Evolutionary conservation across 2,113 vertebrate species (phyloP).

Genomic region (Gymnogyps californianus): DNA sequence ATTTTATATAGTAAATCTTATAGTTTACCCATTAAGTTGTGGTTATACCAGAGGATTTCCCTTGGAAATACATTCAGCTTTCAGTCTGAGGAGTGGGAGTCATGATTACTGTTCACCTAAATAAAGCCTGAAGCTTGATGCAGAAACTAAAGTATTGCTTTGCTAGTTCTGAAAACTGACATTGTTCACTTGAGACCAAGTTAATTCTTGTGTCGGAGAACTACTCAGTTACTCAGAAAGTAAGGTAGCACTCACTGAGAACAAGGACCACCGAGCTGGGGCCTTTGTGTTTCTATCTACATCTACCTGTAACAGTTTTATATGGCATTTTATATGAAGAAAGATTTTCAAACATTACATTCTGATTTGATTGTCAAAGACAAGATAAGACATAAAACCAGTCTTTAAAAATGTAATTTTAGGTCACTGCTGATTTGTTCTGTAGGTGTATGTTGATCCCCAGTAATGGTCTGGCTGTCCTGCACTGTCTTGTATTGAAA

Average conservation of each 20-base stretch:
- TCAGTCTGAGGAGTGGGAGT: not conserved
- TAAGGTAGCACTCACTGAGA: not conserved
- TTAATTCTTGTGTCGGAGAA: not conserved
- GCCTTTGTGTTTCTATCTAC: not conserved
- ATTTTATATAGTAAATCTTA: not conserved
- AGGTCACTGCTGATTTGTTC: not conserved
- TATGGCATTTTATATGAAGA: not conserved
- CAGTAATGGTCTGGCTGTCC: not conserved
- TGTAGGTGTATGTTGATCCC: not conserved
- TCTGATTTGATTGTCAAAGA: not conserved
- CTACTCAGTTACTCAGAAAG: not conserved
- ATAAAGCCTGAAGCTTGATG: not conserved
- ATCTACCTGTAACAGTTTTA: not conserved
- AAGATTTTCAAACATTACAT: not conserved
- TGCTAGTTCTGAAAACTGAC: not conserved
- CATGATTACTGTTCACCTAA: not conserved
- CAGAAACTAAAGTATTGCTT: not conserved
- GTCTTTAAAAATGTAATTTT: not conserved
- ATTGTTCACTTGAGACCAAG: not conserved
- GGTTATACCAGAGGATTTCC: not conserved
- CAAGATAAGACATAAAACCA: not conserved
- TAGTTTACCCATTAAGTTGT: not conserved
- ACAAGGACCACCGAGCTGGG: rapidly evolving
- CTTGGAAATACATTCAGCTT: not conserved
- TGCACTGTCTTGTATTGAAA: not conserved